These are phyloP conservation scores for Cydia pomonella DNA, from an alignment of 1,140 invertebrate species.

Conservation along the genomic window DNA sequence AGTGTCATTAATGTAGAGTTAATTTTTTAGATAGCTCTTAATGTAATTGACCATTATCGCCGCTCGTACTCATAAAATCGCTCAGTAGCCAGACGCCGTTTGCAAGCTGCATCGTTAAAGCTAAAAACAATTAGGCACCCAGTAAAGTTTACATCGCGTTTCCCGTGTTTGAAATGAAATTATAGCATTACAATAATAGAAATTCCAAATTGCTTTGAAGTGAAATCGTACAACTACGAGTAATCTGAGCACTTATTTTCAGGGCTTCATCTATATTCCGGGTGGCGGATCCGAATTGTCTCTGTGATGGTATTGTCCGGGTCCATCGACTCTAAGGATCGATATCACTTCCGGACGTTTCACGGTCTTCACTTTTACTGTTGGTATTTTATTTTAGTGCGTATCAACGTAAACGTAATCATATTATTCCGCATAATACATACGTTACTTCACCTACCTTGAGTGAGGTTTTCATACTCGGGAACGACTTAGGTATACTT, in stretches of 20 bases:
- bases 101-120: conserved; percentile 7
- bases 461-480: conserved; percentile 11
- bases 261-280: conserved; percentile 25
- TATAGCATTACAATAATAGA: background rate
- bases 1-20: conserved; percentile 22
- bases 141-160: conserved; percentile 6
- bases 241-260: conserved; percentile 9
- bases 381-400: background rate
- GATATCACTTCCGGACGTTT: conserved; percentile 24
- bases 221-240: background rate
- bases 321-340: conserved; percentile 6
- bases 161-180: background rate
- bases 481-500: background rate
- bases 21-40: conserved; percentile 20
- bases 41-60: conserved; percentile 21
- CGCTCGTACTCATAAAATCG: background rate
- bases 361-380: conserved; percentile 15
- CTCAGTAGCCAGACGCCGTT: conserved; percentile 12
- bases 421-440: conserved; percentile 18
- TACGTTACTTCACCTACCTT: background rate
- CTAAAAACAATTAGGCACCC: conserved; percentile 1
- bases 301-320: background rate
- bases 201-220: background rate
- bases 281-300: conserved; percentile 1
- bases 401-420: conserved; percentile 4